A percentile compares a stretch with the other conserved stretches of the same genome.
These are phyloP conservation scores for Neodiprion pinetum DNA, from an alignment of 1,140 invertebrate genomes.

Conservation along the genomic window DNA sequence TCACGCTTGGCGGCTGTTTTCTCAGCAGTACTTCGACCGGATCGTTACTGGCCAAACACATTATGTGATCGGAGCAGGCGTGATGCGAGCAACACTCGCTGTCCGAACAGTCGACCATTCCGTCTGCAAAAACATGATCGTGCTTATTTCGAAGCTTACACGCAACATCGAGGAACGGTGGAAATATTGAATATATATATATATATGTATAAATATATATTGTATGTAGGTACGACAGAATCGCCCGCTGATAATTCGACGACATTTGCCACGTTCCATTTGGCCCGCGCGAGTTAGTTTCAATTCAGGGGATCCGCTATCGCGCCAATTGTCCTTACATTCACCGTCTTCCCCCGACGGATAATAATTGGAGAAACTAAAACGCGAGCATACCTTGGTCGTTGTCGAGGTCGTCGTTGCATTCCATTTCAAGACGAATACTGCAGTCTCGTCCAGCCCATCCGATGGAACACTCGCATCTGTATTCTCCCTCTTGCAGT, in stretches of 20 bases:
- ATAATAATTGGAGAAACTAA: no score
- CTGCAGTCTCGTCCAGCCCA: constrained; percentile 94
- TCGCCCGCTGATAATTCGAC: background rate
- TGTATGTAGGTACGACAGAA: background rate
- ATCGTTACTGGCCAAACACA: constrained; percentile 94
- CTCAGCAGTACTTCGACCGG: constrained; percentile 93
- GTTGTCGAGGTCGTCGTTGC: constrained; percentile 94
- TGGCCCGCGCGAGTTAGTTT: no score
- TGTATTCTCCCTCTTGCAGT: constrained; percentile 83
- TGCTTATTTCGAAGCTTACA: background rate
- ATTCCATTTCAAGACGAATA: constrained; percentile 89
- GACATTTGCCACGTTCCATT: background rate
- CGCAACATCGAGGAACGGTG: background rate
- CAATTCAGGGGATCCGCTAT: no score
- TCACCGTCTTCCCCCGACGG: no score
- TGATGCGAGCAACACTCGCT: constrained; percentile 90
- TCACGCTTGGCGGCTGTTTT: constrained; percentile 95
- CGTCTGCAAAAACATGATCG: constrained; percentile 73
- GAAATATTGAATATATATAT: background rate
- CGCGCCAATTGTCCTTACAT: no score
- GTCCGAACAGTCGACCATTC: constrained; percentile 96
- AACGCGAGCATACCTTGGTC: constrained; percentile 79
- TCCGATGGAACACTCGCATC: constrained; percentile 87
- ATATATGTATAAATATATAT: constrained; percentile 22
- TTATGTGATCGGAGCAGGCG: constrained; percentile 86